Conservation (phyloP, 2,888 invertebrate genomes). For the Agrypnus murinus region DNA sequence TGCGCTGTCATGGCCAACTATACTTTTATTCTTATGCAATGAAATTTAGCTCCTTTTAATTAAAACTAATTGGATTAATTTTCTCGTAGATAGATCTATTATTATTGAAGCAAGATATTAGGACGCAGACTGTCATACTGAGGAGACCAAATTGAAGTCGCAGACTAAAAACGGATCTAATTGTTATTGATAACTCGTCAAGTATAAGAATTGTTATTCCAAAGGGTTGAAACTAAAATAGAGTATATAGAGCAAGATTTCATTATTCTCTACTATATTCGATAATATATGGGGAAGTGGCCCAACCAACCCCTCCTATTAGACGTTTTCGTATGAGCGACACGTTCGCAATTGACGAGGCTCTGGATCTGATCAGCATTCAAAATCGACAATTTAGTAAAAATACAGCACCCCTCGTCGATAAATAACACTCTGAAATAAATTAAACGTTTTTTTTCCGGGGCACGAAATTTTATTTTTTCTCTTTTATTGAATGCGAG, state of each 20-base stretch:
- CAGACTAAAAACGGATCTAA: too few species aligned
- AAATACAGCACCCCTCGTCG: conserved; percentile 50
- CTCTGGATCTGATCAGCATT: conserved; percentile 54
- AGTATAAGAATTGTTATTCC: too few species aligned
- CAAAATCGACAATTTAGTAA: conserved; percentile 54
- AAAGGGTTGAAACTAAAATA: neutral
- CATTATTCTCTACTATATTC: conserved; percentile 40
- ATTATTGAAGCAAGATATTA: too few species aligned
- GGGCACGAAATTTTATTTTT: conserved; percentile 42
- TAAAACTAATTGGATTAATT: too few species aligned
- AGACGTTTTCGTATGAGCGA: conserved; percentile 46
- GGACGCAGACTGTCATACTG: too few species aligned
- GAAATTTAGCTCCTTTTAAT: too few species aligned
- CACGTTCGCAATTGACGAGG: conserved; percentile 53
- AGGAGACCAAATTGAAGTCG: too few species aligned
- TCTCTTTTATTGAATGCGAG: conserved; percentile 46
- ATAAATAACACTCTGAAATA: conserved; percentile 53
- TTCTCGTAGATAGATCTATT: too few species aligned
- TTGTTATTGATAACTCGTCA: too few species aligned
- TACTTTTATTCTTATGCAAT: too few species aligned
- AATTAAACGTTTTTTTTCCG: conserved; percentile 50
- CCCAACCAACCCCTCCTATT: conserved; percentile 32
- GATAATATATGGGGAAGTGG: conserved; percentile 46
- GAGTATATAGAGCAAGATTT: conserved; percentile 37
- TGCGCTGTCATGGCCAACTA: conserved; percentile 8